Evolutionary conservation across 2,113 vertebrate genomes (phyloP), one percentile per base, ranked within the genome.

Genomic region (Colaptes auratus): DNA sequence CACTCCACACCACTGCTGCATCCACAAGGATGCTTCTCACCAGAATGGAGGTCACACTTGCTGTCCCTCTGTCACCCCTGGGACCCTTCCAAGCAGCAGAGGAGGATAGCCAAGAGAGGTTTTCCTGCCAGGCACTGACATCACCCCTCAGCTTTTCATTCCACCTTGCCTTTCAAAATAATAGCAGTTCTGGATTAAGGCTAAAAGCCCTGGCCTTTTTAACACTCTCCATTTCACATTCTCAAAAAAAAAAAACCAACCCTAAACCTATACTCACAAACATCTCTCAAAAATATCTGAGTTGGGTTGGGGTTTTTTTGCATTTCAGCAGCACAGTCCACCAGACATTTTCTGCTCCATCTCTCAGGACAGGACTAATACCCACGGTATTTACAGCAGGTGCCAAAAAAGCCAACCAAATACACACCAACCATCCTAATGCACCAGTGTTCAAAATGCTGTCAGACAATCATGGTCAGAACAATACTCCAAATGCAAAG

Each of bases 11-110:
- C 52, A 12, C 0, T 7, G n/a, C 35, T 48, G 36, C n/a, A 12
- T 31, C 39, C 76, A 20, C 0, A 0, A 44, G 89, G 52, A 63
- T 1, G 0, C 36, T 27, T 58, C 74, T 79, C 63, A 23, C 6
- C 0, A 0, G 35, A 63, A 58, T 1, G 0, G 15, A 52, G 16
- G 15, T 44, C 31, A 19, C 81, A 10, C 0, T 4, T 50, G 56
- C 82, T 39, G 25, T 36, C 58, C 72, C 46, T 7, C 72, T 30
- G 13, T 44, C 75, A 70, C 64, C 93, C 66, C 58, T 10, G 83
- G 59, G 92, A 76, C 12, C 24, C 18, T 63, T 70, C 89, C 92
- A 83, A 69, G 56, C 14, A 81, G 82, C 82, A 91, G 67, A 83
- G 9, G 52, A 88, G 69, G 48, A 93, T 36, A 48, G 58, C 61